phyloP scores from a whole-genome alignment of 2,888 invertebrate genomes.

The Platypus cylindrus region DNA sequence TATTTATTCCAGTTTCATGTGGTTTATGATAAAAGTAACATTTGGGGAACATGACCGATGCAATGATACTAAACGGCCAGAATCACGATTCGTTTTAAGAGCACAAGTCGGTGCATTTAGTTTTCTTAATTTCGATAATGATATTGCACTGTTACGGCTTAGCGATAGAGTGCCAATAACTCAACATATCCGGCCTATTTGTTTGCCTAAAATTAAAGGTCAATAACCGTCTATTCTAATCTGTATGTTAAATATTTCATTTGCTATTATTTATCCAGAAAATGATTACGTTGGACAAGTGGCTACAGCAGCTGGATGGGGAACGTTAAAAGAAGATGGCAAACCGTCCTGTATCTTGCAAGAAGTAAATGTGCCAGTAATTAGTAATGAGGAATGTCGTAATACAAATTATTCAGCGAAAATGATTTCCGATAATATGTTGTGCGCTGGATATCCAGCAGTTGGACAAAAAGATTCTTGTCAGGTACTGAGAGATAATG shows the following conservation, averaged over 20 bases:
- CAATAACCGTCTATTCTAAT: too few relatives aligned
- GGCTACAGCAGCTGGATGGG: slow-evolving; percentile 77
- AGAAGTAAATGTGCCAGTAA: slow-evolving; percentile 67
- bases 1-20: slow-evolving; percentile 52
- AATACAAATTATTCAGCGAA: slow-evolving; percentile 68
- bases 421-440: slow-evolving; percentile 82
- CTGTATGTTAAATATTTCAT: too few relatives aligned
- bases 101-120: slow-evolving; percentile 71
- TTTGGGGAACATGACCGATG: slow-evolving; percentile 82
- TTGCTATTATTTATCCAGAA: slow-evolving; percentile 40
- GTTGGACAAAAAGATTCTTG: slow-evolving; percentile 67
- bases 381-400: slow-evolving; percentile 59
- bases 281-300: slow-evolving; percentile 58
- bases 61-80: slow-evolving; percentile 55
- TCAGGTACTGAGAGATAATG: slow-evolving; percentile 45
- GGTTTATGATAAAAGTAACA: slow-evolving; percentile 85
- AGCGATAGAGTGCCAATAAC: slow-evolving; percentile 71
- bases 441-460: slow-evolving; percentile 68
- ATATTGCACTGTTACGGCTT: slow-evolving; percentile 68
- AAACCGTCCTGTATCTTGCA: slow-evolving; percentile 72
- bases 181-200: slow-evolving; percentile 68
- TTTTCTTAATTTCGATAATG: slow-evolving; percentile 76
- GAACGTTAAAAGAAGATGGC: slow-evolving; percentile 73
- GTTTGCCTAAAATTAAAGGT: slow-evolving; percentile 59
- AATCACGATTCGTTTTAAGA: slow-evolving; percentile 66